Evolutionary conservation across 1,140 invertebrate species (phyloP), one percentile per base, ranked within the genome.

Genomic region (Tetragnatha versicolor): DNA sequence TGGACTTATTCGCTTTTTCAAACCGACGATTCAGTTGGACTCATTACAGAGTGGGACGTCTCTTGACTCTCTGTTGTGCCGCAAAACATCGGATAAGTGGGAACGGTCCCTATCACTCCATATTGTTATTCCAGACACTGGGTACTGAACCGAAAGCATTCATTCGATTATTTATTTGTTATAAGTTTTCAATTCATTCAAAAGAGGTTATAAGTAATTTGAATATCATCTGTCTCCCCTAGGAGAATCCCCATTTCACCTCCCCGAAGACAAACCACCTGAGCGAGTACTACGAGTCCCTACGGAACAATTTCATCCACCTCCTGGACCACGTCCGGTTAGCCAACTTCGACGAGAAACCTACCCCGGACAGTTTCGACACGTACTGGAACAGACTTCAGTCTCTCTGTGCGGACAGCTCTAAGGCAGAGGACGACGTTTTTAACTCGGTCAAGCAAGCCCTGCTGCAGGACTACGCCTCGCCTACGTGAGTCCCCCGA

Each of bases 271-370:
- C 90, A 86, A 92, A 90, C 49, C 93, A 94, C 85, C 87, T 97
- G 68, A 94, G 92, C 83, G 92, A 95, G 83, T 97, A 96, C 86
- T 95, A 97, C 85, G 93, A 94, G 85, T 94, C 92, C 81, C 87
- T 97, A 66, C 90, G 94, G 27, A 94, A 94, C 84, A 96, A 96
- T 86, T 93, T 97, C 83, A 95, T 97, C 83, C 93, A 93, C n/a
- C 87, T 96, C 81, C 87, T 97, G 83, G 94, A 96, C 83, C 93
- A 95, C 86, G 93, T 96, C 42, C 90, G 93, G 79, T 90, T 95
- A 82, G 94, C 94, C n/a, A 90, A 89, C 42, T 84, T 84, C 37
- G 86, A 83, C 22, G 90, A 91, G 61, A 91, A 92, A 84, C 90
- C 92, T 81, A 91, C 90, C 29, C 92, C 93, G 83, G 87, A 88